Evolutionary conservation across 2,113 vertebrate species (phyloP).

Genomic region (Cranoglanis bouderius): DNA sequence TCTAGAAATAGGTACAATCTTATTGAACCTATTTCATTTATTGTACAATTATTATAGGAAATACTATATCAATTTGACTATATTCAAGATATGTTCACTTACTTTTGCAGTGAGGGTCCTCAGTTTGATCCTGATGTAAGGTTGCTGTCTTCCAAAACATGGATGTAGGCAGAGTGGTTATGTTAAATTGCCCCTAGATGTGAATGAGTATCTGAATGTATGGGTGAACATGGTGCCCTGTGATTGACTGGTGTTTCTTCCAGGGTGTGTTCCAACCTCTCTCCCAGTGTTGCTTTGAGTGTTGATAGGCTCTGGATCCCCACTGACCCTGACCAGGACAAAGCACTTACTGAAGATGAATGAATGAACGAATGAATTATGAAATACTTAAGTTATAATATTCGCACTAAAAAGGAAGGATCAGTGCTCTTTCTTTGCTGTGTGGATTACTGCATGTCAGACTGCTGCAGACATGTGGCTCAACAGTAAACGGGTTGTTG

Average conservation of each 20-base stretch:
- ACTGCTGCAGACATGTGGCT: conserved; percentile 34
- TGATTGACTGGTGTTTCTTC: background rate
- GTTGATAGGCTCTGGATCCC: background rate
- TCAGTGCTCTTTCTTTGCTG: background rate
- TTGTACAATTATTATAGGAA: background rate
- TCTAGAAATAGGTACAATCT: background rate
- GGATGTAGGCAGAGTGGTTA: background rate
- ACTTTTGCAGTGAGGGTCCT: background rate
- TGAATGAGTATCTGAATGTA: background rate
- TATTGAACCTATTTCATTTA: background rate
- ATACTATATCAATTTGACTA: background rate
- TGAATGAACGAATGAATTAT: background rate
- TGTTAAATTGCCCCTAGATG: background rate
- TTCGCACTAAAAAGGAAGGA: background rate
- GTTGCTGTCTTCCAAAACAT: background rate
- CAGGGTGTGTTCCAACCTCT: background rate
- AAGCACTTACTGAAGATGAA: background rate
- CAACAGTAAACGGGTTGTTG: conserved; percentile 36
- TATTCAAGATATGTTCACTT: background rate
- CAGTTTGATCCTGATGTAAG: background rate
- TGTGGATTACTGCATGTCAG: conserved; percentile 28
- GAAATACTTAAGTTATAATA: background rate
- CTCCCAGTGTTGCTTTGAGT: background rate
- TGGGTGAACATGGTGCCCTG: background rate
- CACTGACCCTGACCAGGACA: background rate